A percentile compares a stretch with the other conserved stretches of the same genome.
These are phyloP conservation scores for Drosophila carrolli DNA, from an alignment of 1,140 invertebrate species.

Conservation along the genomic window DNA sequence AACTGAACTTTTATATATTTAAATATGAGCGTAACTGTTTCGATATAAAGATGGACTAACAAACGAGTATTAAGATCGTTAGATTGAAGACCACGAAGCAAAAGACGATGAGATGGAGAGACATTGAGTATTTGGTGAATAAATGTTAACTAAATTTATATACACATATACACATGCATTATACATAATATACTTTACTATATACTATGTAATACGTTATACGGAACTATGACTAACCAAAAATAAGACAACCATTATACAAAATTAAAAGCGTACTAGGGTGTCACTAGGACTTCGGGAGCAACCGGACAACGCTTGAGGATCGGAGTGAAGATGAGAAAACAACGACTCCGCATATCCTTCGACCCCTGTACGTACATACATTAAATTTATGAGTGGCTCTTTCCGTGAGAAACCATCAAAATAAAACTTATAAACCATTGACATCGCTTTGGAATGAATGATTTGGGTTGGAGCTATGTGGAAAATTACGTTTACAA, in stretches of 20 bases:
- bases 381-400: constrained; percentile 31
- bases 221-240: constrained; percentile 52
- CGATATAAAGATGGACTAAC: constrained; percentile 22
- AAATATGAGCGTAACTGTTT: constrained; percentile 8
- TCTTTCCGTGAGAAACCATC: constrained; percentile 10
- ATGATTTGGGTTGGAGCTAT: not conserved
- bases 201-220: constrained; percentile 51
- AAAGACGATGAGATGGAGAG: constrained; percentile 11
- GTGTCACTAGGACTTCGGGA: constrained; percentile 6
- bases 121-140: constrained; percentile 60
- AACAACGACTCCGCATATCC: constrained; percentile 9
- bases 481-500: not conserved
- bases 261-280: constrained; percentile 29
- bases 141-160: constrained; percentile 81
- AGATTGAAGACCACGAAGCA: not conserved
- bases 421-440: constrained; percentile 48
- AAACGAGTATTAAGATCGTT: constrained; percentile 29
- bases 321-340: constrained; percentile 13
- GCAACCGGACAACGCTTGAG: not conserved
- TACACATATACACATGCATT: constrained; percentile 71
- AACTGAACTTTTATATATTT: constrained; percentile 41
- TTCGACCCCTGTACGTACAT: constrained; percentile 27
- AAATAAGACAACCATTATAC: constrained; percentile 50
- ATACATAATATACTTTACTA: constrained; percentile 60
- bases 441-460: constrained; percentile 1